Conservation (phyloP, 2,888 invertebrate species). For the Stegana nigrithorax region DNA sequence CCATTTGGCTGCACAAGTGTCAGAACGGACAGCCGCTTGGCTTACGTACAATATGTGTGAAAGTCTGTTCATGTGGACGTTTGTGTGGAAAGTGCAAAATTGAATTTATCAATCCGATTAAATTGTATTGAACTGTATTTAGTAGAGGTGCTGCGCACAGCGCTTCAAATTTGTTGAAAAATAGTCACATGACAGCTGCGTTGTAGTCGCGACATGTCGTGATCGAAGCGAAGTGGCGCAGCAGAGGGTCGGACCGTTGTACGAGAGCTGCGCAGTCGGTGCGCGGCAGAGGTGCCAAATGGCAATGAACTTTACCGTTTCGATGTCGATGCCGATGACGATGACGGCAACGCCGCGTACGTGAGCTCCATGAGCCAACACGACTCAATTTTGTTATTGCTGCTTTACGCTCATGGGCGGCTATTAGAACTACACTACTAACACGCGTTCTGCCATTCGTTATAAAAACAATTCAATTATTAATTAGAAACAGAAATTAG, state of each 20-base stretch:
- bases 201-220: background rate
- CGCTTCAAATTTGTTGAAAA: background rate
- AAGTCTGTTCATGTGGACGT: background rate
- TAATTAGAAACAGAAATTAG: too few relatives aligned
- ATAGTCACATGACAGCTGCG: slow-evolving; percentile 18
- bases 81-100: background rate
- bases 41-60: slow-evolving; percentile 9
- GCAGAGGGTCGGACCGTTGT: too few relatives aligned
- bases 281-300: slow-evolving; percentile 38
- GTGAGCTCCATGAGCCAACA: background rate
- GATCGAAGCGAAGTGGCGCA: background rate
- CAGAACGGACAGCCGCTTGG: background rate
- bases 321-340: slow-evolving; percentile 19
- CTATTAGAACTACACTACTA: too few relatives aligned
- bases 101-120: slow-evolving; percentile 13
- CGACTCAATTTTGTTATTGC: slow-evolving; percentile 17
- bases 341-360: background rate
- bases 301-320: slow-evolving; percentile 64
- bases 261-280: too few relatives aligned
- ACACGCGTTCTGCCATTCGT: too few relatives aligned
- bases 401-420: slow-evolving; percentile 16
- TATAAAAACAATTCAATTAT: too few relatives aligned
- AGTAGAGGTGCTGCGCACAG: too few relatives aligned
- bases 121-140: background rate
- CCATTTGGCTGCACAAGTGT: background rate